These are phyloP conservation scores for Megaleporinus macrocephalus DNA, from an alignment of 2,113 vertebrate genomes.

Conservation along the genomic window DNA sequence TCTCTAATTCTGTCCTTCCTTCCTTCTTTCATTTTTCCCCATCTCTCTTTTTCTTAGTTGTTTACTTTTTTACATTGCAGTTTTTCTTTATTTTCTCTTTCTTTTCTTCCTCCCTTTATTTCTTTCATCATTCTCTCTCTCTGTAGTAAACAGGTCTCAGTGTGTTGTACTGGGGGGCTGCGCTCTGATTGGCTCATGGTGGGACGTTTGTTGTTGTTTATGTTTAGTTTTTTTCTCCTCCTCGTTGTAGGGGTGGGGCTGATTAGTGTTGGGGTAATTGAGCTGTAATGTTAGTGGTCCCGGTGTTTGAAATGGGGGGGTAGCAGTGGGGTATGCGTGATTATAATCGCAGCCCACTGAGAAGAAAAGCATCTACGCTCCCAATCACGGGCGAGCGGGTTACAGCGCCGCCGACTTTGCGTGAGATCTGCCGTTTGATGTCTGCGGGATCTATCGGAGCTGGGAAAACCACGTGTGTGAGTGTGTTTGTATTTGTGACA, in stretches of 20 bases:
- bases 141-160: not conserved
- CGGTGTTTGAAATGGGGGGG: not conserved
- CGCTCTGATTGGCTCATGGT: not conserved
- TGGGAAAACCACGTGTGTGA: too few species aligned
- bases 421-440: too few species aligned
- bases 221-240: too few species aligned
- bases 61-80: not conserved
- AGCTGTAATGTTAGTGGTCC: not conserved
- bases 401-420: not conserved
- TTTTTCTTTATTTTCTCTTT: too few species aligned
- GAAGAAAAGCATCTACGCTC: not conserved
- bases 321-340: not conserved
- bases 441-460: too few species aligned
- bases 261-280: not conserved
- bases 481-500: too few species aligned
- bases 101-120: not conserved
- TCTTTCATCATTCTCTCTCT: not conserved
- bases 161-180: too few species aligned
- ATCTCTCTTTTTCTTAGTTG: not conserved
- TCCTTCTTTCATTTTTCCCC: not conserved
- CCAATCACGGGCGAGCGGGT: not conserved
- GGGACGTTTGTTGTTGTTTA: not conserved
- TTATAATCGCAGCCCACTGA: not conserved
- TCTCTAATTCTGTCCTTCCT: not conserved
- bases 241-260: not conserved